phyloP scores from a whole-genome alignment of 2,888 invertebrate genomes.

The Microplitis manilae region DNA sequence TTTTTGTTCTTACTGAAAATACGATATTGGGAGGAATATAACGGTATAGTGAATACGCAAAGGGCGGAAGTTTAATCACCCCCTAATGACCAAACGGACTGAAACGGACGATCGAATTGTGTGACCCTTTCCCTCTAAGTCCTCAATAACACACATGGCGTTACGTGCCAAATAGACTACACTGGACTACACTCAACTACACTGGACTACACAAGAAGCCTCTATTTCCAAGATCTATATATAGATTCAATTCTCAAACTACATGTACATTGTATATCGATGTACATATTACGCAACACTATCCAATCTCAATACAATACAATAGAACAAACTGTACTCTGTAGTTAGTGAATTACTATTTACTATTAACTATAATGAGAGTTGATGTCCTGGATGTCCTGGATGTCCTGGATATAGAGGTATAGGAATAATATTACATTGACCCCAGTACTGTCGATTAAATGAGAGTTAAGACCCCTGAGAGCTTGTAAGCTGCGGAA shows the following conservation, averaged over 20 bases:
- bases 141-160: conserved; percentile 35
- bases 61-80: conserved; percentile 48
- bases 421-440: conserved; percentile 38
- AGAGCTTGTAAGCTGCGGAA: conserved; percentile 42
- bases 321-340: background rate
- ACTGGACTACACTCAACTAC: background rate
- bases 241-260: no score
- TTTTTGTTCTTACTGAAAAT: background rate
- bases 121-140: conserved; percentile 21
- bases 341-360: background rate
- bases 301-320: background rate
- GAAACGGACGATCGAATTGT: conserved; percentile 35
- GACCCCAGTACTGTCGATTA: conserved; percentile 46
- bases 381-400: background rate
- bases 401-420: background rate
- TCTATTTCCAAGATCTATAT: background rate
- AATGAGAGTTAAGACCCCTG: conserved; percentile 50
- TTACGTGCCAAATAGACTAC: conserved; percentile 19
- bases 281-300: conserved; percentile 5
- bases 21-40: conserved; percentile 6
- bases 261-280: background rate
- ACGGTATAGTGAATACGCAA: background rate
- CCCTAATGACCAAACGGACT: conserved; percentile 44
- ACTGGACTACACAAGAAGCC: background rate
- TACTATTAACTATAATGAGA: background rate